Evolutionary conservation across 1,140 invertebrate species (phyloP).

Genomic region (Eurosta solidaginis): DNA sequence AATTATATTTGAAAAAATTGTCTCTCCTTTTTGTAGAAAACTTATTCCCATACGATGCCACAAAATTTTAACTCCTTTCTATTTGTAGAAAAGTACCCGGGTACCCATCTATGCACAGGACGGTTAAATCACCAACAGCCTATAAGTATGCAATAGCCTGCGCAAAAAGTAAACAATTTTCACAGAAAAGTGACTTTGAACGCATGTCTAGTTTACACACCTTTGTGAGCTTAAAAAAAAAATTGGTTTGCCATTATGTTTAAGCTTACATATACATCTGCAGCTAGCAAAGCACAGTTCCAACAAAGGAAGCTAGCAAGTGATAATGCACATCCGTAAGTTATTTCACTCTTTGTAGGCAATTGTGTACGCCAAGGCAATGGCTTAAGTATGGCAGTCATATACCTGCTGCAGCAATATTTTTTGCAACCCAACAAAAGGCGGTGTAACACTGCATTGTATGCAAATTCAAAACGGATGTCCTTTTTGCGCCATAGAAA

Average conservation of each 20-base stretch:
- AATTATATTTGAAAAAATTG: too few species aligned
- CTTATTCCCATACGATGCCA: too few species aligned
- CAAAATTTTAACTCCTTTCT: too few species aligned
- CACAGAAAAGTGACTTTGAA: conserved; percentile 25
- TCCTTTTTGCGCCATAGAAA: background rate
- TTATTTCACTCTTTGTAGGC: conserved; percentile 15
- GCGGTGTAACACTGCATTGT: background rate
- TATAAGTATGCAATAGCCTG: conserved; percentile 25
- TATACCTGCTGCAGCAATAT: too few species aligned
- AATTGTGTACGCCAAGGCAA: too few species aligned
- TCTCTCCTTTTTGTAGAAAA: too few species aligned
- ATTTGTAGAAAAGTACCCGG: too few species aligned
- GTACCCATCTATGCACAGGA: background rate
- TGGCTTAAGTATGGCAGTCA: too few species aligned
- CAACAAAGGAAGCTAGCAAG: background rate
- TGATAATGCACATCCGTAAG: conserved; percentile 21
- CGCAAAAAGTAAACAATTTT: background rate
- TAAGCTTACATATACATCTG: background rate
- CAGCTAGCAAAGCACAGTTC: background rate
- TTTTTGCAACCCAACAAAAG: background rate
- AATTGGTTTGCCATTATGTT: background rate
- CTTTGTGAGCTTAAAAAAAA: conserved; percentile 4
- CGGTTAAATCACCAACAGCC: too few species aligned
- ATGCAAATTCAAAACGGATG: conserved; percentile 21
- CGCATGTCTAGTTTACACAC: background rate